Conservation (phyloP, 1,140 invertebrate genomes). For the Caenorhabditis latens region DNA sequence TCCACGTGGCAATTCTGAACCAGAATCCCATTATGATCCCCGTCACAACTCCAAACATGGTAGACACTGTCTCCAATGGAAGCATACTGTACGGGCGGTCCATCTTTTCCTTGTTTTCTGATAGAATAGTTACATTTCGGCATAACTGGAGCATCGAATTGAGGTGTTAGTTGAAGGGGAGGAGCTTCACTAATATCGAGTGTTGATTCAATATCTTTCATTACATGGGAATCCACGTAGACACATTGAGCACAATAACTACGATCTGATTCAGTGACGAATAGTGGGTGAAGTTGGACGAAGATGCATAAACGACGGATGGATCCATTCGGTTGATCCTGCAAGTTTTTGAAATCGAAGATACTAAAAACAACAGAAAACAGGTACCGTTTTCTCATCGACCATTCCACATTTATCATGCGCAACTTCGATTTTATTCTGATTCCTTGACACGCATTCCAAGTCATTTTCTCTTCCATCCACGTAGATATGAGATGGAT, state of each 20-base stretch:
- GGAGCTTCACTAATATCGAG: constrained; percentile 71
- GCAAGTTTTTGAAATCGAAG: constrained; percentile 55
- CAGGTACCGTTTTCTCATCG: constrained; percentile 71
- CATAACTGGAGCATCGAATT: constrained; percentile 74
- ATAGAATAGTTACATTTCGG: constrained; percentile 75
- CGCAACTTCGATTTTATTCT: constrained; percentile 73
- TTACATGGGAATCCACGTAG: constrained; percentile 76
- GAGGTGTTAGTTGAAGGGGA: constrained; percentile 74
- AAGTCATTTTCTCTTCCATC: constrained; percentile 74
- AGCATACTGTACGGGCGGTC: constrained; percentile 74
- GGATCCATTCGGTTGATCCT: constrained; percentile 73
- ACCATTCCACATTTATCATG: constrained; percentile 77
- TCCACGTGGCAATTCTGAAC: constrained; percentile 78
- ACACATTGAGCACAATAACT: constrained; percentile 77
- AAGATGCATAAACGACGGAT: constrained; percentile 74
- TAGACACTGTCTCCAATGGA: constrained; percentile 74
- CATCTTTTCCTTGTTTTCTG: constrained; percentile 74
- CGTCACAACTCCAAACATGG: constrained; percentile 76
- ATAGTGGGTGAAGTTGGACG: constrained; percentile 76
- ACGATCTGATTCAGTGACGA: constrained; percentile 75
- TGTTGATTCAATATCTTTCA: constrained; percentile 75
- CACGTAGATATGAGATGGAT: constrained; percentile 77
- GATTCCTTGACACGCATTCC: constrained; percentile 71
- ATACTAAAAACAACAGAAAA: not conserved
- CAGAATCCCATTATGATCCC: constrained; percentile 70